A percentile compares a stretch with the other conserved stretches of the same genome.
phyloP scores from a whole-genome alignment of 2,797 vertebrate species.

The Micrastur ruficollis region DNA sequence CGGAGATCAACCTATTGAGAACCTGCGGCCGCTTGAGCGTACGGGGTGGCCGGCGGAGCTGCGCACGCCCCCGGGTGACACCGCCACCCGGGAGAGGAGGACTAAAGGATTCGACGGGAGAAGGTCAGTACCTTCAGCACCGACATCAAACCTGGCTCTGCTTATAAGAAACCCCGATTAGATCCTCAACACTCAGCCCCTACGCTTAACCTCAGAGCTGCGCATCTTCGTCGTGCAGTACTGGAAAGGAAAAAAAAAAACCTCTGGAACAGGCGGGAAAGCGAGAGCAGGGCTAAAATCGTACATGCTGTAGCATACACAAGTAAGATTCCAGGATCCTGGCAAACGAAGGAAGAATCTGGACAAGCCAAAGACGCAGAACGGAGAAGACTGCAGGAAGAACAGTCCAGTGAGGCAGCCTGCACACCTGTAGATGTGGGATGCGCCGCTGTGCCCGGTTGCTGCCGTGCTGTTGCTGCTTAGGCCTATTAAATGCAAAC shows the following conservation, averaged over 20 bases:
- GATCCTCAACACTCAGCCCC: not conserved
- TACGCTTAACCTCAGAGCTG: not conserved
- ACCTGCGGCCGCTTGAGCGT: rapidly evolving
- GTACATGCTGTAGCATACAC: not conserved
- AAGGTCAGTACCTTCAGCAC: not conserved
- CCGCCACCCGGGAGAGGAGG: not conserved
- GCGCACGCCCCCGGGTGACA: not conserved
- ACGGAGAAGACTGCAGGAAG: not conserved
- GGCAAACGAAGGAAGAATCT: not conserved
- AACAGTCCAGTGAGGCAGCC: not conserved
- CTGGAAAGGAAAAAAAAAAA: not conserved
- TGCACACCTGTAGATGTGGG: not conserved
- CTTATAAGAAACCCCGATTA: not conserved
- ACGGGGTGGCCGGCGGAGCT: not conserved
- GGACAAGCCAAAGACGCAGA: not conserved
- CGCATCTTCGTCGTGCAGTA: rapidly evolving
- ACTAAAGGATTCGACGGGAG: not conserved
- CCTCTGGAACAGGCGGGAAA: not conserved
- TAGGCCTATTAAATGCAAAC: rapidly evolving
- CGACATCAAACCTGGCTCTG: not conserved
- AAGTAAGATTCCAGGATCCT: not conserved
- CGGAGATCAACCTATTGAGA: too few species aligned
- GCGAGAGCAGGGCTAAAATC: not conserved
- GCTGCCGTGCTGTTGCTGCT: not conserved
- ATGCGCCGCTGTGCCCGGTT: rapidly evolving